Evolutionary conservation across 2,797 vertebrate genomes (phyloP).

Genomic region (Falco berigora): DNA sequence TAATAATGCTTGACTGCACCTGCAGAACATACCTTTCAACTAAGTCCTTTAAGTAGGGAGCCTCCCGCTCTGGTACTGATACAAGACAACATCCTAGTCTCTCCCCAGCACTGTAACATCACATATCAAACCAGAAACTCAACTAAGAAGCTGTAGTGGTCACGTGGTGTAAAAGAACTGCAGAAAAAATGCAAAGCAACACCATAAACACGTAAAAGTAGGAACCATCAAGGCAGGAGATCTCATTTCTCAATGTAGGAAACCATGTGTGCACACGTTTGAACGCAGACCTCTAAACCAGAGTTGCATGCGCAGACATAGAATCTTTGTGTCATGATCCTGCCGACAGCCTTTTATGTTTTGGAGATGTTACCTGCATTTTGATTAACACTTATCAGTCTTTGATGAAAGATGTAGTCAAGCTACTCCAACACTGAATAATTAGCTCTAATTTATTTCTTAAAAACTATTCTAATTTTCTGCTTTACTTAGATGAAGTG

Average conservation of each 20-base stretch:
- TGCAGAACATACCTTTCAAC: background rate
- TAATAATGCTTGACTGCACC: background rate
- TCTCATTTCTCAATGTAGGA: background rate
- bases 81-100: background rate
- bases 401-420: background rate
- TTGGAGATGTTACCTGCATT: background rate
- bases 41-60: background rate
- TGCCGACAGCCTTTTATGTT: background rate
- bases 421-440: background rate
- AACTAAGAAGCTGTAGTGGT: background rate
- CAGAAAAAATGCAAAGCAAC: background rate
- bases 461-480: background rate
- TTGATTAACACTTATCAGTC: background rate
- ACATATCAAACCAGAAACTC: background rate
- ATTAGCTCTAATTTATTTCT: background rate
- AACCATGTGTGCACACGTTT: background rate
- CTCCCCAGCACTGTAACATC: fast-evolving
- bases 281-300: background rate
- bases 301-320: background rate
- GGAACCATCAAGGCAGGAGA: background rate
- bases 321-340: background rate
- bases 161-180: background rate
- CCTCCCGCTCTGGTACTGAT: background rate
- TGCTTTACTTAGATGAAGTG: background rate
- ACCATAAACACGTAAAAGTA: background rate